Percentiles rank a stretch among this genome's conserved stretches.
phyloP scores from a whole-genome alignment of 2,888 invertebrate species.

The Chrysomela aeneicollis region DNA sequence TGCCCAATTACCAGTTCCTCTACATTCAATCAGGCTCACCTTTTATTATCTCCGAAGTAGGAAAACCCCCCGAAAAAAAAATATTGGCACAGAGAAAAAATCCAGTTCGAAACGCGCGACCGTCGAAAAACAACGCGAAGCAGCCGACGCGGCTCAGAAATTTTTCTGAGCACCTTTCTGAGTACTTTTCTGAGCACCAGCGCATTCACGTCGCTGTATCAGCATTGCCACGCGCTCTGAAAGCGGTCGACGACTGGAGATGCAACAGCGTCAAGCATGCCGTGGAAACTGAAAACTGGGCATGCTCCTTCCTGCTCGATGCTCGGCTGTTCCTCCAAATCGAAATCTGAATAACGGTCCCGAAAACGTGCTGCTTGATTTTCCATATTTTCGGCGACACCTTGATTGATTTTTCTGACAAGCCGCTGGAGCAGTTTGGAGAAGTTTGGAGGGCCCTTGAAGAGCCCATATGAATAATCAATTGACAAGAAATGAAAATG shows the following conservation, averaged over 20 bases:
- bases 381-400: constrained; percentile 27
- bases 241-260: constrained; percentile 54
- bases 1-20: no score
- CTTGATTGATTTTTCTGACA: constrained; percentile 28
- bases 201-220: constrained; percentile 27
- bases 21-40: background rate
- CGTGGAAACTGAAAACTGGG: constrained; percentile 36
- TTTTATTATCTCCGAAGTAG: background rate
- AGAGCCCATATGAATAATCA: no score
- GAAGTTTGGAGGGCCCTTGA: background rate
- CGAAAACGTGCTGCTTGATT: constrained; percentile 23
- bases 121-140: background rate
- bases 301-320: constrained; percentile 28
- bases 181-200: constrained; percentile 17
- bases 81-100: background rate
- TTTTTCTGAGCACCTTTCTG: background rate
- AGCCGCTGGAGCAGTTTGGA: background rate
- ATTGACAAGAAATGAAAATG: no score
- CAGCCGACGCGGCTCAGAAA: background rate
- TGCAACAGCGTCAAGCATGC: constrained; percentile 59
- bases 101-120: background rate
- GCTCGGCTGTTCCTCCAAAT: constrained; percentile 34
- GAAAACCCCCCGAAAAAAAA: background rate
- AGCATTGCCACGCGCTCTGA: constrained; percentile 46
- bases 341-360: constrained; percentile 30